A percentile compares a stretch with the other conserved stretches of the same genome.
Evolutionary conservation across 2,888 invertebrate species (phyloP).

Genomic region (Nudaria mundana): DNA sequence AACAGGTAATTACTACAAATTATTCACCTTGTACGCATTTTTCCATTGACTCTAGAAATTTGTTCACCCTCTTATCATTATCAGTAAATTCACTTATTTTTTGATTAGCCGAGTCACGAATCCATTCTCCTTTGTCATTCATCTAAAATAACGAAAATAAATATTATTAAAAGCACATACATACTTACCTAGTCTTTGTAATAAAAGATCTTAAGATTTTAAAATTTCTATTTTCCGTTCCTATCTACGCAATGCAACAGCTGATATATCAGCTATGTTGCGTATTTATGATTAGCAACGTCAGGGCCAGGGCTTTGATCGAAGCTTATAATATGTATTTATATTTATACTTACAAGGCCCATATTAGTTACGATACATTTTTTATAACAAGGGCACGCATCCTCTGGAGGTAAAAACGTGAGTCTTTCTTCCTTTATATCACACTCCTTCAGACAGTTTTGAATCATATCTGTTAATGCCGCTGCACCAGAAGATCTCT

Average conservation of each 20-base stretch:
- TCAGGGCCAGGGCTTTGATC: too few relatives aligned
- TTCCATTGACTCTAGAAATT: constrained; percentile 5
- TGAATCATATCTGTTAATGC: not conserved
- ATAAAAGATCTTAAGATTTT: not conserved
- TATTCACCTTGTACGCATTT: constrained; percentile 19
- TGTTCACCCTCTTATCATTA: constrained; percentile 7
- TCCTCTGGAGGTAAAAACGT: not conserved
- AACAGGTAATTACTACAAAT: not conserved
- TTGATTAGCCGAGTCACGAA: not conserved
- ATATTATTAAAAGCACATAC: not conserved
- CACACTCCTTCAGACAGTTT: constrained; percentile 6
- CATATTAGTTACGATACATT: constrained; percentile 13
- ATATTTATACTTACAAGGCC: constrained; percentile 13
- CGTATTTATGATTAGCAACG: too few relatives aligned
- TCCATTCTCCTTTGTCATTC: constrained; percentile 11
- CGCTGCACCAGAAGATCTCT: not conserved
- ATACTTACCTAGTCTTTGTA: not conserved
- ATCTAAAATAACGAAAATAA: constrained; percentile 9
- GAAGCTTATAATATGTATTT: not conserved
- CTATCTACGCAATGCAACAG: too few relatives aligned
- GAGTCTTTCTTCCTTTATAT: constrained; percentile 7
- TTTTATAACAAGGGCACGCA: constrained; percentile 14
- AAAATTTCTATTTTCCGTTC: too few relatives aligned
- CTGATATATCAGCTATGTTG: too few relatives aligned
- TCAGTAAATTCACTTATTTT: not conserved